Percentiles rank a stretch among this genome's conserved stretches.
phyloP scores from a whole-genome alignment of 2,113 vertebrate species.

The Peromyscus polionotus region DNA sequence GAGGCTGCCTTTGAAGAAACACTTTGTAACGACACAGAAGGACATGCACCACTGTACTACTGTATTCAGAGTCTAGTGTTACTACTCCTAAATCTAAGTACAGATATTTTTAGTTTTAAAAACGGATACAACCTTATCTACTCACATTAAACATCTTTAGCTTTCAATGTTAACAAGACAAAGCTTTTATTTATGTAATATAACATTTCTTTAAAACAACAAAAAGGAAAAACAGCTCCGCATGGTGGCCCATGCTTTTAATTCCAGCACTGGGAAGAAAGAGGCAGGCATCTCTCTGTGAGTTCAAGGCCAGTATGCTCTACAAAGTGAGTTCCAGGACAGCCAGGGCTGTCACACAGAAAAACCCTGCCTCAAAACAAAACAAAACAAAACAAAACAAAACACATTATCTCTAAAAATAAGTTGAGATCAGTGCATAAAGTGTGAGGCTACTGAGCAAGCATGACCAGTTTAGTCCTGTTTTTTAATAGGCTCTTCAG shows the following conservation, averaged over 20 bases:
- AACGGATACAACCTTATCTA: not conserved
- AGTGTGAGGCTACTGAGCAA: not conserved
- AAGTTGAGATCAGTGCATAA: not conserved
- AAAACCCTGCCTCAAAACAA: not conserved
- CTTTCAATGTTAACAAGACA: slow-evolving; percentile 7
- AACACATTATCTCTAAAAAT: slow-evolving; percentile 42
- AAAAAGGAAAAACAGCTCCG: not conserved
- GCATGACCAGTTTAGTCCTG: not conserved
- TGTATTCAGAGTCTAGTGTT: not conserved
- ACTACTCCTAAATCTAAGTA: slow-evolving; percentile 4
- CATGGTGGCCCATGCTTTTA: not conserved
- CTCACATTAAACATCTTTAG: not conserved
- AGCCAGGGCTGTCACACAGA: not conserved
- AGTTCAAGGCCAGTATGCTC: not conserved
- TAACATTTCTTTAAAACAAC: slow-evolving; percentile 16
- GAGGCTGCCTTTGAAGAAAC: not conserved
- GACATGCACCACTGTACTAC: not conserved
- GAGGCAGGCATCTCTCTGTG: not conserved
- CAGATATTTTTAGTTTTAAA: not conserved
- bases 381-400: not conserved
- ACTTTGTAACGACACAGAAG: not conserved
- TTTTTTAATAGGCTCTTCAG: not conserved
- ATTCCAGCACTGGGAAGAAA: not conserved
- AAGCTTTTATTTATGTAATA: slow-evolving; percentile 39
- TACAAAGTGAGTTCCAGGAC: not conserved